phyloP scores from a whole-genome alignment of 2,888 invertebrate species.

The Cabera pusaria region DNA sequence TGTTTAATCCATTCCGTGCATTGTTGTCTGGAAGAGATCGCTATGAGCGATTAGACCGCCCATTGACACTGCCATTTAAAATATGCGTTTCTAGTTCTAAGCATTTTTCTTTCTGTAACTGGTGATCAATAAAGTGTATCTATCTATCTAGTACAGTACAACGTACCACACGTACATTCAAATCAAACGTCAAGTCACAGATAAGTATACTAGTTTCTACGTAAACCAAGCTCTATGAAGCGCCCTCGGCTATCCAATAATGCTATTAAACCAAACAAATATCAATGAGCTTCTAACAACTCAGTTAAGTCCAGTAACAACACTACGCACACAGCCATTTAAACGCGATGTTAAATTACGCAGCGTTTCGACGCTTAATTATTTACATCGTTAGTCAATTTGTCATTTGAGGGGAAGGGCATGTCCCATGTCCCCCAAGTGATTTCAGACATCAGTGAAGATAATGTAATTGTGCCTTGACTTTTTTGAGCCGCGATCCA shows the following conservation, averaged over 20 bases:
- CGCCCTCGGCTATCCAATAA: conserved; percentile 41
- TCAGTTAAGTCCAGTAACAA: conserved; percentile 16
- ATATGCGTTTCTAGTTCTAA: too few relatives aligned
- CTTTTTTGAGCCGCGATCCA: conserved; percentile 18
- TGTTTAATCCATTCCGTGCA: too few relatives aligned
- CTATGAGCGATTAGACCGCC: too few relatives aligned
- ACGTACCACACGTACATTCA: too few relatives aligned
- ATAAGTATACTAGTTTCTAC: too few relatives aligned
- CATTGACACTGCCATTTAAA: too few relatives aligned
- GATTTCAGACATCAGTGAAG: conserved; percentile 17
- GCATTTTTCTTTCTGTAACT: too few relatives aligned
- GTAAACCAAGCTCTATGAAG: conserved; percentile 27
- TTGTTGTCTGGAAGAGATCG: too few relatives aligned
- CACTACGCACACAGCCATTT: conserved; percentile 31
- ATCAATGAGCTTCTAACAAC: conserved; percentile 31
- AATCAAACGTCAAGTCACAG: too few relatives aligned
- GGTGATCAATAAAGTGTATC: too few relatives aligned
- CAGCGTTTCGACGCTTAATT: conserved; percentile 29
- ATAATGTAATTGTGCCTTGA: conserved; percentile 29
- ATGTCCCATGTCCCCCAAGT: conserved; percentile 24
- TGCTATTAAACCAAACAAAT: conserved; percentile 38
- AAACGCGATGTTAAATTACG: conserved; percentile 22
- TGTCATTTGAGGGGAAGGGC: conserved; percentile 27
- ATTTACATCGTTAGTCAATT: conserved; percentile 29
- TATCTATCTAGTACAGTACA: too few relatives aligned